phyloP scores from a whole-genome alignment of 2,888 invertebrate species.

The Dyspetes luteomarginatus region DNA sequence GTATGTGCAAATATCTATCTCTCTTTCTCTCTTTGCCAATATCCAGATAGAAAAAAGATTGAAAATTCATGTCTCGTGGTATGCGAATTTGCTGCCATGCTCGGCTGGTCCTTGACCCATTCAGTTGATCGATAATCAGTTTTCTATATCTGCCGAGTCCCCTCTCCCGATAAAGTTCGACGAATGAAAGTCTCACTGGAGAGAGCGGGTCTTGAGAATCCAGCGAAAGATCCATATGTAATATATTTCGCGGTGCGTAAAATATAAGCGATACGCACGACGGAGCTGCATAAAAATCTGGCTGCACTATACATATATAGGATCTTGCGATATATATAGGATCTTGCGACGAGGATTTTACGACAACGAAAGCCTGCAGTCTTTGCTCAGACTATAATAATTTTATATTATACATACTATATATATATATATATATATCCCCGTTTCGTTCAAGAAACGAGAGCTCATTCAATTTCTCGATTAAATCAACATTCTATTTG shows the following conservation, averaged over 20 bases:
- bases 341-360: conserved; percentile 36
- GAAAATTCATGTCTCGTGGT: no score
- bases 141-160: conserved; percentile 7
- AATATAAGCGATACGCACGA: conserved; percentile 45
- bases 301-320: not conserved
- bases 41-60: no score
- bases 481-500: conserved; percentile 17
- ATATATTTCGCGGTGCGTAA: conserved; percentile 42
- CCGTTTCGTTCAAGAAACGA: conserved; percentile 3
- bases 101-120: not conserved
- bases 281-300: conserved; percentile 44
- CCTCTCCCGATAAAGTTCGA: not conserved
- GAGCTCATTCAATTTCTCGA: conserved; percentile 35
- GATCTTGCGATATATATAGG: conserved; percentile 6
- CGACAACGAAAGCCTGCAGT: conserved; percentile 30
- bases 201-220: conserved; percentile 22
- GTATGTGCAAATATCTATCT: no score
- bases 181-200: conserved; percentile 20
- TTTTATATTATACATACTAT: conserved; percentile 18
- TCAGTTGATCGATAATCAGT: no score
- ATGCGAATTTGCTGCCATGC: no score
- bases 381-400: conserved; percentile 31
- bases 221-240: conserved; percentile 29
- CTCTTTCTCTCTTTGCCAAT: no score
- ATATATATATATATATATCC: not conserved